Conservation (phyloP, 1,140 invertebrate species). For the Zaprionus kolodkinae region DNA sequence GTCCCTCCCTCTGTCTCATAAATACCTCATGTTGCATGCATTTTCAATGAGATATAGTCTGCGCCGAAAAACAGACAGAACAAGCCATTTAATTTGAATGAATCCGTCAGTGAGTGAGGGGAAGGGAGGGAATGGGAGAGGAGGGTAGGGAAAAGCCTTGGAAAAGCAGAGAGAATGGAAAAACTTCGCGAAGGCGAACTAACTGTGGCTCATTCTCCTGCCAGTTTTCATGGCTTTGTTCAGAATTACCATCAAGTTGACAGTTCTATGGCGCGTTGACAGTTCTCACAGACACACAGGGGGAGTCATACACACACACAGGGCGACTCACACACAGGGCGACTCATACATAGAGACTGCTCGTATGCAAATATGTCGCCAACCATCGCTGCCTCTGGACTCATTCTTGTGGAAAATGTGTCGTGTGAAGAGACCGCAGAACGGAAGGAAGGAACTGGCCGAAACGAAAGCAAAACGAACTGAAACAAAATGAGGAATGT, state of each 20-base stretch:
- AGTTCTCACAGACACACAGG: constrained; percentile 70
- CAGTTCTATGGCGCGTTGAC: constrained; percentile 84
- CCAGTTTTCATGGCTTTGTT: constrained; percentile 76
- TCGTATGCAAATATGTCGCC: constrained; percentile 76
- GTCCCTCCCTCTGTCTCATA: constrained; percentile 60
- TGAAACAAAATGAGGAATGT: constrained; percentile 75
- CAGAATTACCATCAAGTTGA: constrained; percentile 83
- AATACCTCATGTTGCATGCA: constrained; percentile 73
- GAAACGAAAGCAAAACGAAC: constrained; percentile 29
- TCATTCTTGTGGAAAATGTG: constrained; percentile 81
- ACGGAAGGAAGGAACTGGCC: constrained; percentile 70
- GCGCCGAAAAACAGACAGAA: constrained; percentile 51
- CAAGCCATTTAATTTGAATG: constrained; percentile 75
- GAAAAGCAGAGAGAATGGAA: constrained; percentile 8
- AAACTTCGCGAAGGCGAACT: constrained; percentile 27
- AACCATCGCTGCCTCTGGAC: constrained; percentile 55
- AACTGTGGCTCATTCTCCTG: constrained; percentile 38
- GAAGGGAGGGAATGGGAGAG: no score
- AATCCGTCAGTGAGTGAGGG: constrained; percentile 61
- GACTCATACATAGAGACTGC: constrained; percentile 11
- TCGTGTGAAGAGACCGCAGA: constrained; percentile 64
- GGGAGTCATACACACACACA: constrained; percentile 55
- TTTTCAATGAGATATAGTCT: constrained; percentile 76
- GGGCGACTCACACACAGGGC: constrained; percentile 15
- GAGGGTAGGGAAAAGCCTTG: not conserved